Evolutionary conservation across 2,113 vertebrate genomes (phyloP).

Genomic region (Mus spicilegus): DNA sequence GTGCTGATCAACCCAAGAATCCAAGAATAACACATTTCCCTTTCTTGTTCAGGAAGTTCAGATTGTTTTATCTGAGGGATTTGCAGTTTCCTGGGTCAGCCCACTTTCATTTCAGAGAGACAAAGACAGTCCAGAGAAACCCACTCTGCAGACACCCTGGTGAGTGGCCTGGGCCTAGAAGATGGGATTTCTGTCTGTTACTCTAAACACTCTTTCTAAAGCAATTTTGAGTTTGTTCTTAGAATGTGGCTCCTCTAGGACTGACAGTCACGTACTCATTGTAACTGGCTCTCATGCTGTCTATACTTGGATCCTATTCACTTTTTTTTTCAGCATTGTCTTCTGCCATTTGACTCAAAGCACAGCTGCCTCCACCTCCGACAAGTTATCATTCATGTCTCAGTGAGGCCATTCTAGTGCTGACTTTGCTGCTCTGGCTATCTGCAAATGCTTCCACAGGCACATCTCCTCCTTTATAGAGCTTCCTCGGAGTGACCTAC

Average conservation of each 20-base stretch:
- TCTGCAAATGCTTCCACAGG: background rate
- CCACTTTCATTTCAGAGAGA: background rate
- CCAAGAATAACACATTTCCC: background rate
- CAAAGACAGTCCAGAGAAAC: background rate
- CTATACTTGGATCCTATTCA: background rate
- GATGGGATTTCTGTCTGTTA: background rate
- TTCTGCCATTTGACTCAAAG: background rate
- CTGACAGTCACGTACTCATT: background rate
- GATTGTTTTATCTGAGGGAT: background rate
- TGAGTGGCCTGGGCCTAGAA: background rate
- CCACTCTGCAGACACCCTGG: background rate
- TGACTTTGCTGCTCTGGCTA: background rate
- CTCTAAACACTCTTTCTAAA: background rate
- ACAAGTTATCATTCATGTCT: rapidly evolving
- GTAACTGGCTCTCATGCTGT: rapidly evolving
- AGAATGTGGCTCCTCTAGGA: background rate
- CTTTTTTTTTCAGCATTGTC: background rate
- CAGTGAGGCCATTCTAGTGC: background rate
- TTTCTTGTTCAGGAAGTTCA: background rate
- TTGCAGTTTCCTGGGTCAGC: background rate
- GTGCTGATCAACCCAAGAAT: background rate
- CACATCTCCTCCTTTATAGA: background rate
- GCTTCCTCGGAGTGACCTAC: too few relatives aligned
- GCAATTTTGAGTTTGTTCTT: background rate
- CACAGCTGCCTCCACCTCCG: too few relatives aligned